Percentiles rank a stretch among this genome's conserved stretches.
These are phyloP conservation scores for Calypte anna DNA, from an alignment of 2,113 vertebrate species.

Conservation along the genomic window DNA sequence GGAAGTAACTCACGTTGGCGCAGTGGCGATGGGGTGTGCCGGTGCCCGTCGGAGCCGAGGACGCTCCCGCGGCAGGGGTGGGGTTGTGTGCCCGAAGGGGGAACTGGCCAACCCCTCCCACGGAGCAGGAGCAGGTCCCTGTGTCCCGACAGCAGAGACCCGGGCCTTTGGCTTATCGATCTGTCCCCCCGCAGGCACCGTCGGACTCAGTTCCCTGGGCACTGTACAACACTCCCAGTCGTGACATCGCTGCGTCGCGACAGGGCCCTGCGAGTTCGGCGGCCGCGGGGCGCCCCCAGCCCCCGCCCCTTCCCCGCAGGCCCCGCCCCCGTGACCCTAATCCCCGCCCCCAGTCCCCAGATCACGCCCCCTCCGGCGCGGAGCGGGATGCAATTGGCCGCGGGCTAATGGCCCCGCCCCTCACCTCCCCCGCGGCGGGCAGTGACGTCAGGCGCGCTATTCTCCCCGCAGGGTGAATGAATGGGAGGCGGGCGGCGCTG, in stretches of 20 bases:
- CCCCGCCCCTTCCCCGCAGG: fast-evolving
- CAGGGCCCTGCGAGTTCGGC: not conserved
- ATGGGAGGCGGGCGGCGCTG: slow-evolving; percentile 77
- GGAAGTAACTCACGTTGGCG: fast-evolving
- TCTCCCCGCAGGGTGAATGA: slow-evolving; percentile 92
- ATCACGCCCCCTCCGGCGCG: slow-evolving; percentile 12
- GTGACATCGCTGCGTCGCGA: not conserved
- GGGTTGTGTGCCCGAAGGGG: not conserved
- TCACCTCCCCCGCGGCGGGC: slow-evolving; percentile 75
- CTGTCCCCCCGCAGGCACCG: not conserved
- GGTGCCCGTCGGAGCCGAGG: not conserved
- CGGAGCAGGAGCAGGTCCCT: fast-evolving
- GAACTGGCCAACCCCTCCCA: not conserved
- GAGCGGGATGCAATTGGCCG: slow-evolving; percentile 67
- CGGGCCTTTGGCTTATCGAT: not conserved
- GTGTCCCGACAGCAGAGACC: fast-evolving
- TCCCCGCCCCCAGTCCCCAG: not conserved
- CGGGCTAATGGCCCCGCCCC: slow-evolving; percentile 28
- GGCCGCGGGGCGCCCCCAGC: not conserved
- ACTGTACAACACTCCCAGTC: too few species aligned
- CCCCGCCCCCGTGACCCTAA: not conserved
- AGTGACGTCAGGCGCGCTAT: slow-evolving; percentile 86
- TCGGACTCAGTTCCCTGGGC: not conserved
- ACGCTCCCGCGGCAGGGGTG: not conserved
- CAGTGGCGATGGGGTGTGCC: fast-evolving